These are phyloP conservation scores for Biston betularia DNA, from an alignment of 2,888 invertebrate species.

Conservation along the genomic window DNA sequence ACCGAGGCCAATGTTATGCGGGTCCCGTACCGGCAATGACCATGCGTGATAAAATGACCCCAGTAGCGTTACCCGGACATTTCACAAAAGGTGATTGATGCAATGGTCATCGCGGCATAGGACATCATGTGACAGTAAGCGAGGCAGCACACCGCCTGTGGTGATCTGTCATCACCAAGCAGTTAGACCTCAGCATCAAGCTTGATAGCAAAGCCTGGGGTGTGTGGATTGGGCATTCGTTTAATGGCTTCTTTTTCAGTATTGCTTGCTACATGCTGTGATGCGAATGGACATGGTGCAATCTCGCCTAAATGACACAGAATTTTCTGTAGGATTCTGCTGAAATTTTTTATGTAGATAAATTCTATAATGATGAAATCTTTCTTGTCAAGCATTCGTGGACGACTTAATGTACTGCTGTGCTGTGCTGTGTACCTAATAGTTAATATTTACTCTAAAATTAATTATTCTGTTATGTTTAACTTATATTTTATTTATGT, in stretches of 20 bases:
- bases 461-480: constrained; percentile 36
- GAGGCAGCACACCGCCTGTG: constrained; percentile 62
- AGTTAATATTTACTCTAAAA: constrained; percentile 18
- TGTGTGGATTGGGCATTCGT: constrained; percentile 53
- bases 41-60: constrained; percentile 64
- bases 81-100: constrained; percentile 45
- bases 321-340: constrained; percentile 19
- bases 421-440: constrained; percentile 34
- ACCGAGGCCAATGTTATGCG: constrained; percentile 75
- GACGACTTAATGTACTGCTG: constrained; percentile 9
- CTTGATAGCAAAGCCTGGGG: constrained; percentile 67
- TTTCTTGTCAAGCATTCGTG: constrained; percentile 14
- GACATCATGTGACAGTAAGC: constrained; percentile 59
- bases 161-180: constrained; percentile 66
- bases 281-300: constrained; percentile 63
- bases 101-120: constrained; percentile 58
- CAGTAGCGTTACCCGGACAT: constrained; percentile 40
- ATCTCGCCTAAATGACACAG: constrained; percentile 27
- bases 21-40: constrained; percentile 57
- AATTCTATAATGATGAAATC: constrained; percentile 32
- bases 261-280: constrained; percentile 73
- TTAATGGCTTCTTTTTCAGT: constrained; percentile 57
- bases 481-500: constrained; percentile 50
- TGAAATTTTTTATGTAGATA: not conserved
- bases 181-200: constrained; percentile 70